Percentiles rank a stretch among this genome's conserved stretches.
Evolutionary conservation across 2,797 vertebrate genomes (phyloP).

Genomic region (Limnodromus scolopaceus): DNA sequence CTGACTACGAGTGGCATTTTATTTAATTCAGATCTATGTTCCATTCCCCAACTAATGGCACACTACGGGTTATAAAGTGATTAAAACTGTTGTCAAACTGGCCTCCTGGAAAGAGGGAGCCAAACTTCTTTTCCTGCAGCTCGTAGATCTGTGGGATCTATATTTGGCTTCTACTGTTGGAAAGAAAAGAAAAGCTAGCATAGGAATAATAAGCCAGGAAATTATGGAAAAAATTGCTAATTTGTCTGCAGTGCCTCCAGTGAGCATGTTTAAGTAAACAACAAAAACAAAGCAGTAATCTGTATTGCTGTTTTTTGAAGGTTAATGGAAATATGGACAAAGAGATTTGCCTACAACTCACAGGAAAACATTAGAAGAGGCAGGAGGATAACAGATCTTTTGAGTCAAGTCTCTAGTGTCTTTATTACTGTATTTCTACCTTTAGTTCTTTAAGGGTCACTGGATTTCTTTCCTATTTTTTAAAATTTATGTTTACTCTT

Average conservation of each 20-base stretch:
- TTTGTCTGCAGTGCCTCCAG: not conserved
- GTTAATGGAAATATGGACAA: not conserved
- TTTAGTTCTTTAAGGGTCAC: constrained; percentile 31
- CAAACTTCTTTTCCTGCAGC: not conserved
- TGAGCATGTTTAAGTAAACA: not conserved
- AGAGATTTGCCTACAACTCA: not conserved
- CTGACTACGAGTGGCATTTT: constrained; percentile 62
- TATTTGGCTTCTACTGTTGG: not conserved
- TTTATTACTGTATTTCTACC: constrained; percentile 38
- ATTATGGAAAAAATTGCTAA: not conserved
- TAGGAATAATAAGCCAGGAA: not conserved
- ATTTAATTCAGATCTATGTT: constrained; percentile 70
- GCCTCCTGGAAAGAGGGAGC: constrained; percentile 43
- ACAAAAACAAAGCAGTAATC: constrained; percentile 21
- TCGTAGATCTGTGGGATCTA: constrained; percentile 9
- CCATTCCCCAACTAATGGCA: constrained; percentile 53
- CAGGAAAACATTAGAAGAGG: not conserved
- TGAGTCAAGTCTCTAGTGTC: constrained; percentile 21
- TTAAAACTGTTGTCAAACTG: constrained; percentile 59
- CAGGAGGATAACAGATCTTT: not conserved
- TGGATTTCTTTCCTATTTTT: constrained; percentile 17
- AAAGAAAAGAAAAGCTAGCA: constrained; percentile 10
- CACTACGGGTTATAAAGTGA: constrained; percentile 57
- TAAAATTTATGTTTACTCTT: constrained; percentile 2
- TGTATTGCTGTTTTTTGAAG: not conserved